These are phyloP conservation scores for Ctenoplectra terminalis DNA, from an alignment of 1,140 invertebrate genomes.

Conservation along the genomic window DNA sequence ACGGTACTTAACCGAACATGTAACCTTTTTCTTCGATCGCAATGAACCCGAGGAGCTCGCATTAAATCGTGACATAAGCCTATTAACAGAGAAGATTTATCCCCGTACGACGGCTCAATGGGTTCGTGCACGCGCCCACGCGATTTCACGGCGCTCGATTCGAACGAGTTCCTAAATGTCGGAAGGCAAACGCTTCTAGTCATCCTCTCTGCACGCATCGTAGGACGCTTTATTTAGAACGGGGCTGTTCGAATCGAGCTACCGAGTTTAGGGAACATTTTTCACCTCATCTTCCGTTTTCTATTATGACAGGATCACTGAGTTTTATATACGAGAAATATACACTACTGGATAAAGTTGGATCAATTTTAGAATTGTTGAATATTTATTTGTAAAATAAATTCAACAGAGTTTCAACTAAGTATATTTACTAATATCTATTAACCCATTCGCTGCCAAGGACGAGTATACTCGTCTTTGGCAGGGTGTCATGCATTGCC, in stretches of 20 bases:
- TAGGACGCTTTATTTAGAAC: neutral
- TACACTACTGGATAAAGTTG: too few relatives aligned
- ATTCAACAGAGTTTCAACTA: too few relatives aligned
- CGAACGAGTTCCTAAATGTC: neutral
- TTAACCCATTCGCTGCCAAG: too few relatives aligned
- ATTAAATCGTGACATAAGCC: conserved; percentile 29
- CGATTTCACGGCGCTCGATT: neutral
- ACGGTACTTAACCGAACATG: neutral
- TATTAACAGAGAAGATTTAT: conserved; percentile 28
- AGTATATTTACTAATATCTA: too few relatives aligned
- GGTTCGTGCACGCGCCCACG: neutral
- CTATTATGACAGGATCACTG: too few relatives aligned
- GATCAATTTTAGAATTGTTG: too few relatives aligned
- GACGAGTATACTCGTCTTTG: too few relatives aligned
- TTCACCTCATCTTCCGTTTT: neutral
- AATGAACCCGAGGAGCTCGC: neutral
- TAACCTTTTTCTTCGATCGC: conserved; percentile 6
- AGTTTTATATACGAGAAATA: too few relatives aligned
- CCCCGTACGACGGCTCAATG: neutral
- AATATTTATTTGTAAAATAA: too few relatives aligned
- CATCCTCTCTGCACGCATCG: neutral
- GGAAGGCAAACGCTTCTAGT: neutral
- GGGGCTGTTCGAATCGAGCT: neutral
- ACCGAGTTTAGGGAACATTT: neutral
- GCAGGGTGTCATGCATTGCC: too few relatives aligned